Conservation (phyloP, 1,140 invertebrate species). For the Nautilus pompilius region DNA sequence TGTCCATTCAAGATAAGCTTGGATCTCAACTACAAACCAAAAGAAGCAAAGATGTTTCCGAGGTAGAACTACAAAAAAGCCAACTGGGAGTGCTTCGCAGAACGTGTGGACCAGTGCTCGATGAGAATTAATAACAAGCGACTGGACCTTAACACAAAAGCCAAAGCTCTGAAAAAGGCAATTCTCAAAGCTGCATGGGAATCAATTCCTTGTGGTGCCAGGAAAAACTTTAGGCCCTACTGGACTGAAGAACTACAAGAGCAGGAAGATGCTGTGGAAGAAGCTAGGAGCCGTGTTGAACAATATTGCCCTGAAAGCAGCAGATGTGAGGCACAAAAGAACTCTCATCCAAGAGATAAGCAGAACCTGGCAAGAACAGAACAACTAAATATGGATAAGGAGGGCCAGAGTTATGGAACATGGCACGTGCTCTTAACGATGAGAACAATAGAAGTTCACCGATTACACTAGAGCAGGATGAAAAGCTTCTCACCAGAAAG, state of each 20-base stretch:
- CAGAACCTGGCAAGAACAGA: no score
- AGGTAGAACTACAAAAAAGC: slow-evolving; percentile 1
- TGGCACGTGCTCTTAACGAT: no score
- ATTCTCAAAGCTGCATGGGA: slow-evolving; percentile 3
- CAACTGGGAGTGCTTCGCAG: neutral
- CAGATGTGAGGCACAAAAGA: no score
- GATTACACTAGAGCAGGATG: neutral
- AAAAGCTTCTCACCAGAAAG: slow-evolving; percentile 1
- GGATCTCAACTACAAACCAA: no score
- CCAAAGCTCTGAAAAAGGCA: neutral
- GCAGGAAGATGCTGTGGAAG: neutral
- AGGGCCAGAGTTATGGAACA: no score
- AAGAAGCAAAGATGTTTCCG: neutral
- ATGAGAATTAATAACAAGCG: neutral
- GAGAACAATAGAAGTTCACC: no score
- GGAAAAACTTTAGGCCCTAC: slow-evolving; percentile 7
- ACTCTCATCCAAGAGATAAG: no score
- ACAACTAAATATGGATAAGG: no score
- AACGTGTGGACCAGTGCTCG: neutral
- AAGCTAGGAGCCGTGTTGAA: no score
- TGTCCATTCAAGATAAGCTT: neutral
- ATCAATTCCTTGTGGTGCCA: slow-evolving; percentile 3
- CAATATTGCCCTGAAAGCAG: no score
- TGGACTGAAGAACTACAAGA: slow-evolving; percentile 1
- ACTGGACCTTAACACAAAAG: neutral